Conservation (phyloP, 2,888 invertebrate genomes). For the Dynastes grantii region DNA sequence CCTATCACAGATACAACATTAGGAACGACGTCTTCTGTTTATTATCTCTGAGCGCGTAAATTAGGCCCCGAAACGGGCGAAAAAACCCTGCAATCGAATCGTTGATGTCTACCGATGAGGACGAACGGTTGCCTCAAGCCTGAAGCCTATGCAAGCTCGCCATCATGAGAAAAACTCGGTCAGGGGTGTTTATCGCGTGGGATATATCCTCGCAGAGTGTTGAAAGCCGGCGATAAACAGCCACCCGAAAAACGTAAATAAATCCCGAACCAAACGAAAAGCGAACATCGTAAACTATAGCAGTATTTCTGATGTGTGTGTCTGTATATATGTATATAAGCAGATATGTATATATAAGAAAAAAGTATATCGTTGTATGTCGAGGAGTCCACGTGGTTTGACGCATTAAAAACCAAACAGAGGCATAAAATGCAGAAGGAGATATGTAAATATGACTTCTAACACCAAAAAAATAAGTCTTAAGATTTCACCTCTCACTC, state of each 20-base stretch:
- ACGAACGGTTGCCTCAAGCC: neutral
- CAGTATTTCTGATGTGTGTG: slow-evolving; percentile 3
- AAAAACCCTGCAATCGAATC: neutral
- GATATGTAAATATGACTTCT: too few species aligned
- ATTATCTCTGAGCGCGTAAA: neutral
- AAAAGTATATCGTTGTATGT: too few species aligned
- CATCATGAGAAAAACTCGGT: slow-evolving; percentile 37
- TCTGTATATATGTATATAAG: slow-evolving; percentile 4
- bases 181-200: slow-evolving; percentile 32
- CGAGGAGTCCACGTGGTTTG: too few species aligned
- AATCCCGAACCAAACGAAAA: slow-evolving; percentile 7
- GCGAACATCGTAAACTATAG: slow-evolving; percentile 18
- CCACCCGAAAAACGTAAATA: slow-evolving; percentile 32
- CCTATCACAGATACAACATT: neutral
- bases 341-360: too few species aligned
- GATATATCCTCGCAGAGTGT: slow-evolving; percentile 35
- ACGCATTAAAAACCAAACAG: too few species aligned
- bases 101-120: neutral
- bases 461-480: too few species aligned
- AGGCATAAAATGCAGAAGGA: too few species aligned
- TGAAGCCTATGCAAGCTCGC: too few species aligned
- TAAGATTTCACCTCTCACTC: too few species aligned
- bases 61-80: slow-evolving; percentile 2
- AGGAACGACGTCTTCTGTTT: neutral
- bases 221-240: slow-evolving; percentile 37